A percentile compares a stretch with the other conserved stretches of the same genome.
These are phyloP conservation scores for Prunella himalayana DNA, from an alignment of 2,113 vertebrate species.

Conservation along the genomic window DNA sequence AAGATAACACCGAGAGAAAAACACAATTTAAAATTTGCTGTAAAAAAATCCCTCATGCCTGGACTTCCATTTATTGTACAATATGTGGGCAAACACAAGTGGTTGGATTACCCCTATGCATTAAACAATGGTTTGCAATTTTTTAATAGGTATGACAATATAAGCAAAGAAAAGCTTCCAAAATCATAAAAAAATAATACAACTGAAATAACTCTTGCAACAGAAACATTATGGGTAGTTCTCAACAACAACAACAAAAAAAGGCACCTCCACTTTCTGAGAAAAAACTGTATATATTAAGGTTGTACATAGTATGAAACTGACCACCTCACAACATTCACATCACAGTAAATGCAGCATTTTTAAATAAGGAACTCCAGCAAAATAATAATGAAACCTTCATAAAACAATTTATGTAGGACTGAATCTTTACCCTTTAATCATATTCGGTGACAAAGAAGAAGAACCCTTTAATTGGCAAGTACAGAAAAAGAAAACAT, in stretches of 20 bases:
- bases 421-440: background rate
- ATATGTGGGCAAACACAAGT: constrained; percentile 11
- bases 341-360: background rate
- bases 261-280: background rate
- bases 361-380: background rate
- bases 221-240: background rate
- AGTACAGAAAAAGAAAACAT: background rate
- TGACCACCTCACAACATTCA: background rate
- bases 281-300: background rate
- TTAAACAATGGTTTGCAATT: background rate
- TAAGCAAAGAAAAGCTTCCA: background rate
- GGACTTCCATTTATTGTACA: background rate
- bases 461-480: background rate
- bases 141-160: background rate
- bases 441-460: background rate
- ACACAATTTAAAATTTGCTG: background rate
- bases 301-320: background rate
- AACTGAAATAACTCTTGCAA: background rate
- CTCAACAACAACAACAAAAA: background rate
- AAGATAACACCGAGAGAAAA: background rate
- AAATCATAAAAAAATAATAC: background rate
- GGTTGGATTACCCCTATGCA: background rate
- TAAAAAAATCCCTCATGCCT: background rate
- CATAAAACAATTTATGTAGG: background rate
- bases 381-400: background rate